Evolutionary conservation across 2,888 invertebrate species (phyloP), one percentile per base, ranked within the genome.

Genomic region (Acrocyrtus sp.): DNA sequence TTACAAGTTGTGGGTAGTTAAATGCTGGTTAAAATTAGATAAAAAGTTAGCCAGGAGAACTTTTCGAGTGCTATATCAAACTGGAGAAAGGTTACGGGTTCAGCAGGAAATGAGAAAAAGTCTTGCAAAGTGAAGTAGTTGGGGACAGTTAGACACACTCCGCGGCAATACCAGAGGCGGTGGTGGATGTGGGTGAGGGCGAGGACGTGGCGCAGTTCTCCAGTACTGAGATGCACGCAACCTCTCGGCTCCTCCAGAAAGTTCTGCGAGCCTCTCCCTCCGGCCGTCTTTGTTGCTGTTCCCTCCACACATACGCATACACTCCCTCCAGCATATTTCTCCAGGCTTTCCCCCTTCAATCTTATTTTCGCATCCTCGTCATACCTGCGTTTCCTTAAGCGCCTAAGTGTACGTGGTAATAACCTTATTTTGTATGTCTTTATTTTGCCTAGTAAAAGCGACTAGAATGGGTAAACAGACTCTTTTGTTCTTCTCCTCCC

Each of bases 171-270:
- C 39, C 39, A 10, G 12, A 39, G 8, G 39, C 39, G 12, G 39
- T 39, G 12, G 39, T 10, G n/a, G n/a, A n/a, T n/a, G n/a, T n/a
- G n/a, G n/a, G n/a, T n/a, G n/a, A n/a, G 50, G 47, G 61, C 61
- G 61, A 50, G 39, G 39, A n/a, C n/a, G n/a, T n/a, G n/a, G n/a
- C n/a, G n/a, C n/a, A n/a, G n/a, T 34, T n/a, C n/a, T 66, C 43
- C 56, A 56, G n/a, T 47, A 34, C 26, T 29, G 56, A 39, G 50
- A 41, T 56, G 72, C 73, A 73, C 73, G 73, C 73, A 68, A 73
- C 73, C 73, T 73, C 53, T 67, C 68, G 73, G 73, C 41, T 63
- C 62, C 56, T 43, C 67, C 62, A 73, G 67, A 65, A 72, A 60
- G 72, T 72, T 43, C 34, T 34, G 39, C 60, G 22, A 34, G 6